phyloP scores from a whole-genome alignment of 2,888 invertebrate species.

The Mayetiola destructor region DNA sequence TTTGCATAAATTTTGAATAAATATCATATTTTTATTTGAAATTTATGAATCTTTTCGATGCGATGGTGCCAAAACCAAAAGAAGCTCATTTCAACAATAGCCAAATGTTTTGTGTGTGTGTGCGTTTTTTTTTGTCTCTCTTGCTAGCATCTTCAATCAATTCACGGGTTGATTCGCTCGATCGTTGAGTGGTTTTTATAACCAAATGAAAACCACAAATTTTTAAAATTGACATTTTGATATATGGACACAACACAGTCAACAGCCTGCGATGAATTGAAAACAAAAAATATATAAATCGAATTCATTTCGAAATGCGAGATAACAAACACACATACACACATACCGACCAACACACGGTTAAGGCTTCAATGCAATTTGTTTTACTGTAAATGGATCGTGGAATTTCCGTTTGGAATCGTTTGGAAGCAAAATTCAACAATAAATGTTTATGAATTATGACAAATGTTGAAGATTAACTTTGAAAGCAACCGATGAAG shows the following conservation, averaged over 20 bases:
- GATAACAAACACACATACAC: too few species aligned
- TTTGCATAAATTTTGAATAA: constrained; percentile 15
- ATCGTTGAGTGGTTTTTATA: neutral
- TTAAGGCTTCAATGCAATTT: neutral
- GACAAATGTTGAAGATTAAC: constrained; percentile 10
- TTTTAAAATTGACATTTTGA: neutral
- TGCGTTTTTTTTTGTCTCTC: neutral
- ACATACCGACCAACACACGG: too few species aligned
- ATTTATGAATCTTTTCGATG: neutral
- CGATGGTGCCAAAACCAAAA: neutral
- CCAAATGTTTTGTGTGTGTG: neutral
- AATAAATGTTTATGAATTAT: constrained; percentile 1
- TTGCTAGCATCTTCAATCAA: too few species aligned
- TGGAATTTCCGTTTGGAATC: constrained; percentile 3
- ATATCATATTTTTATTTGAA: constrained; percentile 14
- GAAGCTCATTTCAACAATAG: too few species aligned
- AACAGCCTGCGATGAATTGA: neutral
- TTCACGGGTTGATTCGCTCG: neutral
- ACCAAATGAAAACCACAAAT: neutral
- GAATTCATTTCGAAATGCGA: too few species aligned
- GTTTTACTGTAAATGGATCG: neutral
- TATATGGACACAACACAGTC: neutral
- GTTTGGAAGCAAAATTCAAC: neutral
- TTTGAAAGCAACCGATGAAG: constrained; percentile 7
- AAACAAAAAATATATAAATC: too few species aligned